phyloP scores from a whole-genome alignment of 2,113 vertebrate genomes.

The Prionailurus viverrinus region DNA sequence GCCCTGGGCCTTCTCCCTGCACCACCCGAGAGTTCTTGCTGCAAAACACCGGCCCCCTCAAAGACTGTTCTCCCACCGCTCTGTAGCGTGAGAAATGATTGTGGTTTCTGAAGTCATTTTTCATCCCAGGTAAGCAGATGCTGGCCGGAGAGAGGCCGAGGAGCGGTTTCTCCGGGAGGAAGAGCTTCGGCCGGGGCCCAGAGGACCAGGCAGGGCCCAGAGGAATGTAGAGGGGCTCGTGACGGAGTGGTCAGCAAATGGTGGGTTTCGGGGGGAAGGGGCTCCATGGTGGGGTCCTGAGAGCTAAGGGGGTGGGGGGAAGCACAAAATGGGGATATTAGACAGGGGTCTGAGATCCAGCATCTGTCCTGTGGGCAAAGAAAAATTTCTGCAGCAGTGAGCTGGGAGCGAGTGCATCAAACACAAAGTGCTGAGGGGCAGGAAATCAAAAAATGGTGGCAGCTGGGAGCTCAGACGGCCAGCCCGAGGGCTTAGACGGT shows the following conservation, averaged over 20 bases:
- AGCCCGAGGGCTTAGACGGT: not conserved
- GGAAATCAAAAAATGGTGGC: not conserved
- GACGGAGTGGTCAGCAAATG: not conserved
- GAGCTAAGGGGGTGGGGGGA: not conserved
- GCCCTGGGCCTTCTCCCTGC: not conserved
- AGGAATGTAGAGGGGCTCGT: not conserved
- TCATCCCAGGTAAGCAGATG: not conserved
- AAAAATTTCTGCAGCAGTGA: not conserved
- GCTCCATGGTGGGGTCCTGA: fast-evolving
- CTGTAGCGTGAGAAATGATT: not conserved
- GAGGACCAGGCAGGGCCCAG: not conserved
- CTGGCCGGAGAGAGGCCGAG: not conserved
- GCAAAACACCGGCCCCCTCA: too few relatives aligned
- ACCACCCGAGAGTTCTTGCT: not conserved
- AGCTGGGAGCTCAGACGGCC: too few relatives aligned
- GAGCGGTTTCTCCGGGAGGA: not conserved
- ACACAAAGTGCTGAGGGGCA: not conserved
- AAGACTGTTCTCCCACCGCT: fast-evolving
- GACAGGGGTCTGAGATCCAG: not conserved
- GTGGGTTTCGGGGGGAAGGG: not conserved
- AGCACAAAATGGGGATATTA: not conserved
- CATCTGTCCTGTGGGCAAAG: not conserved
- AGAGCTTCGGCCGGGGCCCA: not conserved
- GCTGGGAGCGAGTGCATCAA: not conserved
- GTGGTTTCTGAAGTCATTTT: not conserved